Percentiles rank a stretch among this genome's conserved stretches.
phyloP scores from a whole-genome alignment of 2,113 vertebrate species.

The Rhinoderma darwinii region DNA sequence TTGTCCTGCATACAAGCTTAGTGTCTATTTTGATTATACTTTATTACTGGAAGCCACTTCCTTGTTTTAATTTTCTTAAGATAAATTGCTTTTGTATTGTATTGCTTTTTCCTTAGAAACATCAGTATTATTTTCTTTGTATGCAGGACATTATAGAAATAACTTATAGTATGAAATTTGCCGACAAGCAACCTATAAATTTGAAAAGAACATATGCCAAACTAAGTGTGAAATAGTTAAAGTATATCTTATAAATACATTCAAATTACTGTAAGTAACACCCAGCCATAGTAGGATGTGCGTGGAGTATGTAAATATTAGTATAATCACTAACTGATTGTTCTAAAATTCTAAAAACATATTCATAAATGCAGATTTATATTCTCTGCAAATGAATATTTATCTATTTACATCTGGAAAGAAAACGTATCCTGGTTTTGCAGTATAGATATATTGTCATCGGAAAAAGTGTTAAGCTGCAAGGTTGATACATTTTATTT shows the following conservation, averaged over 20 bases:
- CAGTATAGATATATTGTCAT: not conserved
- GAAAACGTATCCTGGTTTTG: not conserved
- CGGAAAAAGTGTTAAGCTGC: conserved; percentile 10
- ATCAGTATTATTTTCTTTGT: no score
- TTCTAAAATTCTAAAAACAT: not conserved
- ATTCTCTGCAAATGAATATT: not conserved
- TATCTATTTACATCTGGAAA: not conserved
- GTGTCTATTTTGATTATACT: not conserved
- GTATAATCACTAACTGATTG: not conserved
- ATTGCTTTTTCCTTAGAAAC: no score
- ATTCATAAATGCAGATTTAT: conserved; percentile 18
- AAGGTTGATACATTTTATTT: conserved; percentile 29
- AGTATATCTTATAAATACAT: not conserved
- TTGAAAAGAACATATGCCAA: not conserved
- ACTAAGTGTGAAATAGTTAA: not conserved
- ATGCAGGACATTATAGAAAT: not conserved
- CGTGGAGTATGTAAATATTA: not conserved
- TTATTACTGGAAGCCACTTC: not conserved
- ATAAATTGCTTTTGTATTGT: no score
- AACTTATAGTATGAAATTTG: not conserved
- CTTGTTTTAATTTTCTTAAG: not conserved
- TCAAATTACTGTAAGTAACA: not conserved
- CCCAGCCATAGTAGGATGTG: not conserved
- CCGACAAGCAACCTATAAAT: not conserved
- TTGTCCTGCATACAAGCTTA: no score